A percentile compares a stretch with the other conserved stretches of the same genome.
These are phyloP conservation scores for Gisinianus flammeolus DNA, from an alignment of 2,888 invertebrate species.

Conservation along the genomic window DNA sequence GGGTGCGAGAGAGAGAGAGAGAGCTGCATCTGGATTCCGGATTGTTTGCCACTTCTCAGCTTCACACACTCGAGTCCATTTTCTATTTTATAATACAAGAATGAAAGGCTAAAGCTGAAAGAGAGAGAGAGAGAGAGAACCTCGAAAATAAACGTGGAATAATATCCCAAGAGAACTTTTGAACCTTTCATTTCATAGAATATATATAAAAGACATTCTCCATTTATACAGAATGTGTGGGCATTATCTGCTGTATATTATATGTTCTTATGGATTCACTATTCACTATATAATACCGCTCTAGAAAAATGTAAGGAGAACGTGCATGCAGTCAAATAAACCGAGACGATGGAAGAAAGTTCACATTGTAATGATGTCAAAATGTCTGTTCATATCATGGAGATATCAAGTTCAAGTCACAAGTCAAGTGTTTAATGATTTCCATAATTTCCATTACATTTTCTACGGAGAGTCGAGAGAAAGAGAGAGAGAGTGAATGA, in stretches of 20 bases:
- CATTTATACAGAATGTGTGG: too few relatives aligned
- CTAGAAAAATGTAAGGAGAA: too few relatives aligned
- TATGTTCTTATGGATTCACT: too few relatives aligned
- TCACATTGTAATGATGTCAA: too few relatives aligned
- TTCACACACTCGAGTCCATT: background rate
- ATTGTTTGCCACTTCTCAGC: background rate
- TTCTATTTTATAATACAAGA: background rate
- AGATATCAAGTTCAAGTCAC: background rate
- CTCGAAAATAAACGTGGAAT: background rate
- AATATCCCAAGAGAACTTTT: background rate
- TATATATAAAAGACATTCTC: too few relatives aligned
- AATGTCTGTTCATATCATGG: too few relatives aligned
- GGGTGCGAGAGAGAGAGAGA: too few relatives aligned
- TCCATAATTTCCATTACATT: constrained; percentile 4
- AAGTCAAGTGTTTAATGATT: constrained; percentile 34
- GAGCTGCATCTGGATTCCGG: too few relatives aligned
- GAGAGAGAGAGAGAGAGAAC: background rate
- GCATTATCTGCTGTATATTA: too few relatives aligned
- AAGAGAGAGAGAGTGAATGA: background rate
- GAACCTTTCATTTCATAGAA: background rate
- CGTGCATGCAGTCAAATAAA: too few relatives aligned
- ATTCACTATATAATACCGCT: too few relatives aligned
- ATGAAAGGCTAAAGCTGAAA: background rate
- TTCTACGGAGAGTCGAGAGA: background rate
- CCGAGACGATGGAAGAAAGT: too few relatives aligned